Conservation (phyloP, 2,797 vertebrate genomes). For the Falco berigora region DNA sequence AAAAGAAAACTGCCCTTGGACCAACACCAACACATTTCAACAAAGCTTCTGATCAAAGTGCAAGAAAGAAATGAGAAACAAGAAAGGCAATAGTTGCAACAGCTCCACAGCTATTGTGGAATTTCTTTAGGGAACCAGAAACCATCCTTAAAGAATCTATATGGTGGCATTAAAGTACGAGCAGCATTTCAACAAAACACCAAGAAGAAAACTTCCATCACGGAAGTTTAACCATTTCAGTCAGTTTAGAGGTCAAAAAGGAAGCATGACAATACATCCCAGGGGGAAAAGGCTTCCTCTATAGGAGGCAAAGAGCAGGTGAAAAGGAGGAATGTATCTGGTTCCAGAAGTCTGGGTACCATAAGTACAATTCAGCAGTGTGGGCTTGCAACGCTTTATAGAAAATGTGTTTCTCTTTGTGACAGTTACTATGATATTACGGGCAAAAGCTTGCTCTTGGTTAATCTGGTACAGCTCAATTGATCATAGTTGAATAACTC, state of each 20-base stretch:
- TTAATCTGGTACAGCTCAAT: not conserved
- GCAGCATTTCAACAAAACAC: constrained; percentile 8
- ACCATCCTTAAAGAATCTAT: constrained; percentile 8
- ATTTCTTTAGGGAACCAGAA: constrained; percentile 14
- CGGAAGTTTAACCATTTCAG: not conserved
- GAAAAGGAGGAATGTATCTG: not conserved
- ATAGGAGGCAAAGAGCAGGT: not conserved
- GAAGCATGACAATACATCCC: not conserved
- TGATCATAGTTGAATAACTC: not conserved
- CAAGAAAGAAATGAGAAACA: constrained; percentile 12
- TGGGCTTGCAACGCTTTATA: not conserved
- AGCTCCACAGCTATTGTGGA: constrained; percentile 22
- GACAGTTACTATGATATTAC: not conserved
- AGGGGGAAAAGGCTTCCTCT: not conserved
- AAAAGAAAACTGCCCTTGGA: constrained; percentile 19
- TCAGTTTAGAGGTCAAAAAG: not conserved
- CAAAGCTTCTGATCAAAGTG: constrained; percentile 30
- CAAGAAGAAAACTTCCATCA: not conserved
- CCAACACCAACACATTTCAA: constrained; percentile 23
- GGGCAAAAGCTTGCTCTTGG: not conserved
- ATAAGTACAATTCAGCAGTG: not conserved
- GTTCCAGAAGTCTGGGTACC: not conserved
- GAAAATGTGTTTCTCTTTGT: not conserved
- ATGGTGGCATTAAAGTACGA: not conserved
- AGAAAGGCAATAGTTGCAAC: constrained; percentile 24